A percentile compares a stretch with the other conserved stretches of the same genome.
These are phyloP conservation scores for Alviniconcha strummeri DNA, from an alignment of 2,888 invertebrate genomes.

Conservation along the genomic window DNA sequence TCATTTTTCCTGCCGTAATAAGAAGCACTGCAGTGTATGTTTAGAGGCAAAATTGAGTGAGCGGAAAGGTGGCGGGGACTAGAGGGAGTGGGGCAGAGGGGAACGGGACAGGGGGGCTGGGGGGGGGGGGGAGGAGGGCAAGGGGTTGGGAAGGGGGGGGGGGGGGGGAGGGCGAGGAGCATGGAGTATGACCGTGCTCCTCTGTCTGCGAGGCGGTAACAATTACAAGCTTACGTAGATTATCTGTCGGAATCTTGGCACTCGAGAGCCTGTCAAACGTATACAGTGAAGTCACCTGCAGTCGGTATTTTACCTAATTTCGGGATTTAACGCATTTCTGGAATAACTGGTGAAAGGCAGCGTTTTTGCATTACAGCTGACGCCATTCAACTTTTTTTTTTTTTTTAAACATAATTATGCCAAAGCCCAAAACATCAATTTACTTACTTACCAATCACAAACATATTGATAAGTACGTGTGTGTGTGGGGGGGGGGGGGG, in stretches of 20 bases:
- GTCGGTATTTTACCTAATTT: not conserved
- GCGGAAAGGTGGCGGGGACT: not conserved
- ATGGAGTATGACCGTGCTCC: not conserved
- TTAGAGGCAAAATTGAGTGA: not conserved
- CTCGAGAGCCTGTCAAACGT: not conserved
- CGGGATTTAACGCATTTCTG: not conserved
- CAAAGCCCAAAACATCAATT: not conserved
- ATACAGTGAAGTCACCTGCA: not conserved
- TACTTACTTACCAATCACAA: no score
- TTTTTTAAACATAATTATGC: no score
- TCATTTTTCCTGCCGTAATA: no score
- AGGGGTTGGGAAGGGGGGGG: not conserved
- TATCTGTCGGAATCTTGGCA: not conserved
- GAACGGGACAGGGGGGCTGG: not conserved
- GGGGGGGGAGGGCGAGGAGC: not conserved
- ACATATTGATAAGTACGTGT: no score
- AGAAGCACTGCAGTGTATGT: not conserved
- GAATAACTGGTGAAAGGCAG: no score
- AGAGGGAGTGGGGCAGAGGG: not conserved
- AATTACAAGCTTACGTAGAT: no score
- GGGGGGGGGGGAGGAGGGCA: not conserved
- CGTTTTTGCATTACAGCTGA: not conserved
- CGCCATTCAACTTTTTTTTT: no score
- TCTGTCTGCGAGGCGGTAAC: no score
- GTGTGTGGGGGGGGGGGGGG: not conserved